These are phyloP conservation scores for Montipora efflorescens DNA, from an alignment of 64 coral and sea anemone species.

Conservation along the genomic window DNA sequence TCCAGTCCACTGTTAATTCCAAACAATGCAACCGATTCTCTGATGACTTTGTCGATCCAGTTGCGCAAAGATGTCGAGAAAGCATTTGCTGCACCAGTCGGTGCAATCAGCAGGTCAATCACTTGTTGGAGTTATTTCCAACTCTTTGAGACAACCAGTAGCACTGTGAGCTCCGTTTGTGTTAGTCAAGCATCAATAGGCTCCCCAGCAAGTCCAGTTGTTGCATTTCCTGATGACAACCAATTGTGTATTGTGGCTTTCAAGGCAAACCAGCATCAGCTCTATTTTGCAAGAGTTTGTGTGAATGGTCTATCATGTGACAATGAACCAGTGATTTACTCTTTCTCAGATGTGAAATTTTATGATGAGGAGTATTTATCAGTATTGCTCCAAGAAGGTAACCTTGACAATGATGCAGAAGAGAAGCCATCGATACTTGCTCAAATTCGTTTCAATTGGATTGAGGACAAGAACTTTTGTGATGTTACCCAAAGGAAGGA, in stretches of 20 bases:
- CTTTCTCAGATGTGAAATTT: conserved; percentile 71
- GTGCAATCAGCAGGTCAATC: conserved; percentile 74
- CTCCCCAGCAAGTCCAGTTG: conserved; percentile 24
- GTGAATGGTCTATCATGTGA: conserved; percentile 36
- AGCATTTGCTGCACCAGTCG: conserved; percentile 68
- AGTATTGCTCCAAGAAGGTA: conserved; percentile 61
- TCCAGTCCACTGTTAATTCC: conserved; percentile 76
- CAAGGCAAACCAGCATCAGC: conserved; percentile 1
- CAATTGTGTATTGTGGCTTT: conserved; percentile 26
- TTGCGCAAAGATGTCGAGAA: conserved; percentile 60
- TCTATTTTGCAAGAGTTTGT: conserved; percentile 31
- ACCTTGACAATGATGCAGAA: not conserved
- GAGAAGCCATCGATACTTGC: conserved; percentile 53
- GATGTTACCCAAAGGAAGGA: conserved; percentile 6
- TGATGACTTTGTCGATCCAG: conserved; percentile 51
- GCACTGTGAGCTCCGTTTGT: not conserved
- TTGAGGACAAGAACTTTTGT: conserved; percentile 37
- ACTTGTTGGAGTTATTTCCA: conserved; percentile 51
- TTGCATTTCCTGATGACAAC: conserved; percentile 50
- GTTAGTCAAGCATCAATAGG: conserved; percentile 55
- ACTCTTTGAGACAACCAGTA: conserved; percentile 23
- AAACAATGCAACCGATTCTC: conserved; percentile 58
- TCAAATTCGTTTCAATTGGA: conserved; percentile 66
- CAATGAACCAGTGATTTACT: conserved; percentile 12
- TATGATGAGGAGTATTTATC: conserved; percentile 81